Conservation (phyloP, 2,888 invertebrate species). For the Physocephala rufipes region DNA sequence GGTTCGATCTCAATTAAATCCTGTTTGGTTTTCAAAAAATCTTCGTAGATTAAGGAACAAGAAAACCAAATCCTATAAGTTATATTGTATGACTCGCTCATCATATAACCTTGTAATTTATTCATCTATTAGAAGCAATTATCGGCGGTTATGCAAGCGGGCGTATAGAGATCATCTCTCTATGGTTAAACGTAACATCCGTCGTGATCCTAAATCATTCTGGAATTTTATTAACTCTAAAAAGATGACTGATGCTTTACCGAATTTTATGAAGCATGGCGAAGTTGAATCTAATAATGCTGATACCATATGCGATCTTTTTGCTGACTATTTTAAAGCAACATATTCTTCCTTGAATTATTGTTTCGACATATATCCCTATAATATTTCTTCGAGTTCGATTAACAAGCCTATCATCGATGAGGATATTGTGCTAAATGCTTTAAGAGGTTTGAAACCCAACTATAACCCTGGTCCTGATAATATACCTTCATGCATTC, state of each 20-base stretch:
- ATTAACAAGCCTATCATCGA: not conserved
- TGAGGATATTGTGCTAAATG: not conserved
- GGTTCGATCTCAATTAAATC: not conserved
- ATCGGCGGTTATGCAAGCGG: too few species aligned
- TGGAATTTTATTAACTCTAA: slow-evolving; percentile 13
- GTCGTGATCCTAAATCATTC: too few species aligned
- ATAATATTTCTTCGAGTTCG: not conserved
- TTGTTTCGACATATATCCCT: too few species aligned
- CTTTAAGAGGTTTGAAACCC: not conserved
- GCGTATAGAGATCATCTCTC: too few species aligned
- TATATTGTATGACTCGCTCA: too few species aligned
- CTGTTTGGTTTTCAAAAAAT: not conserved
- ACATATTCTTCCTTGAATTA: not conserved
- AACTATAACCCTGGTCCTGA: not conserved
- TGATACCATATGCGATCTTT: not conserved
- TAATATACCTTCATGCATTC: not conserved
- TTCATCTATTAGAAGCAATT: too few species aligned
- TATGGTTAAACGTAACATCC: too few species aligned
- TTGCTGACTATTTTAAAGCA: slow-evolving; percentile 1
- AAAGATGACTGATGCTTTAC: not conserved
- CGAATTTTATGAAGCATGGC: not conserved
- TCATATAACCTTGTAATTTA: too few species aligned
- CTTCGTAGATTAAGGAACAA: not conserved
- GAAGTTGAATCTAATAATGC: not conserved
- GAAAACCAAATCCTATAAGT: too few species aligned